Percentiles rank a stretch among this genome's conserved stretches.
These are phyloP conservation scores for Parazoanthus darwini DNA, from an alignment of 92 coral and sea anemone species.

Conservation along the genomic window DNA sequence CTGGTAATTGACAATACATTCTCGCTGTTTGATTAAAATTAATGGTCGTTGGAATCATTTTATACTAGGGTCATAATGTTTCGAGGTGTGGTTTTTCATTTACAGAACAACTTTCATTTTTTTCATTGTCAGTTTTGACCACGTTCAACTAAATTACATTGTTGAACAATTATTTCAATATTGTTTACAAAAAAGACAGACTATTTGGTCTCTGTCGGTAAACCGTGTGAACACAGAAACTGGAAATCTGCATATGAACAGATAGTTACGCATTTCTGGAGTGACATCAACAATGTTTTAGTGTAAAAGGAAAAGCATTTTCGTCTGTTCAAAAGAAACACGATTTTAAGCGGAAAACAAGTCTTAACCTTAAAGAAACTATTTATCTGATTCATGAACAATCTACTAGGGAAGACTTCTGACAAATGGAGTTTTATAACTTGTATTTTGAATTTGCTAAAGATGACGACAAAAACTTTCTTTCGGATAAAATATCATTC, in stretches of 20 bases:
- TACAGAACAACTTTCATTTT: not conserved
- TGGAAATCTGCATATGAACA: conserved; percentile 34
- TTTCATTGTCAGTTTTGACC: conserved; percentile 10
- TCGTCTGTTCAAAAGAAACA: conserved; percentile 16
- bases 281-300: conserved; percentile 3
- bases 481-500: not conserved
- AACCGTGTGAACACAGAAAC: conserved; percentile 19
- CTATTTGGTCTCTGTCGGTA: conserved; percentile 39
- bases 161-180: conserved; percentile 9
- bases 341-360: not conserved
- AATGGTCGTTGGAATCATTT: not conserved
- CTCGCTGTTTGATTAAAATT: not conserved
- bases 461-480: not conserved
- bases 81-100: conserved; percentile 15
- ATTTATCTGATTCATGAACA: not conserved
- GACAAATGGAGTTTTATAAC: not conserved
- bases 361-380: not conserved
- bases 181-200: conserved; percentile 28
- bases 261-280: conserved; percentile 3
- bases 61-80: not conserved
- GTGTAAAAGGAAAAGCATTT: conserved; percentile 1
- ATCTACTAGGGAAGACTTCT: not conserved
- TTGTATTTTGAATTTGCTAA: not conserved
- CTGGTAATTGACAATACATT: not conserved
- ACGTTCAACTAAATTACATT: conserved; percentile 31